Base-by-base conservation (phyloP, 2,113 vertebrate genomes). In the Pelecanoides urinatrix region DNA sequence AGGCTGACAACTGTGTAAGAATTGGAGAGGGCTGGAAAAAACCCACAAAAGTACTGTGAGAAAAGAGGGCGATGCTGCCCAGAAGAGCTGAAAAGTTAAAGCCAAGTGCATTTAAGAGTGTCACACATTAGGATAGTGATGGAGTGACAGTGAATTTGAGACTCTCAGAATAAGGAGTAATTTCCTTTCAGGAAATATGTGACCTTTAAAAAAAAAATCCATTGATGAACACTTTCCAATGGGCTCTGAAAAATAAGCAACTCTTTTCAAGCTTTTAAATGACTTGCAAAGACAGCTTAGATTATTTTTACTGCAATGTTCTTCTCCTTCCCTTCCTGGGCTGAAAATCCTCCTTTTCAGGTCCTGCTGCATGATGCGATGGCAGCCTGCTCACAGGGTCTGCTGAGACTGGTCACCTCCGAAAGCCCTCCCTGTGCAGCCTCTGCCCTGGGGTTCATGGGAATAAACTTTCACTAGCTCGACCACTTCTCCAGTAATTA, bases 161-260 rank as follows among this genome's bases (percentile, higher is more conserved):
- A 82, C 42, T 88, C 44, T 68, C 92, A 50, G 86, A 94, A 92
- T 22, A 53, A 97, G 87, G 81, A 95, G 84, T 76, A 91, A 97
- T 92, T 96, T 92, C 73, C 92, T 94, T 85, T 81, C 58, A 90
- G 80, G 73, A 97, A 96, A 95, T 89, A 92, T 1, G 34, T 1
- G 10, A 88, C 77, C 75, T 96, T 90, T 79, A 11, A 36, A 52
- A 74, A 62, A 45, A 63, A 76, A 44, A 47, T 72, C 65, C 56
- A 81, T 53, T 90, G 81, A 94, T 72, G 85, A 96, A 79, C 55
- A 21, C 40, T 95, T 97, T 92, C 80, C 76, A 81, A 58, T 6
- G 5, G n/a, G 49, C 53, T 94, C 45, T 70, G 13, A 82, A 70
- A 86, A 87, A 40, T 15, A 80, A 77, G 12, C 19, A 49, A 61